Conservation (phyloP, 2,797 vertebrate genomes). For the Eulemur coronatus region DNA sequence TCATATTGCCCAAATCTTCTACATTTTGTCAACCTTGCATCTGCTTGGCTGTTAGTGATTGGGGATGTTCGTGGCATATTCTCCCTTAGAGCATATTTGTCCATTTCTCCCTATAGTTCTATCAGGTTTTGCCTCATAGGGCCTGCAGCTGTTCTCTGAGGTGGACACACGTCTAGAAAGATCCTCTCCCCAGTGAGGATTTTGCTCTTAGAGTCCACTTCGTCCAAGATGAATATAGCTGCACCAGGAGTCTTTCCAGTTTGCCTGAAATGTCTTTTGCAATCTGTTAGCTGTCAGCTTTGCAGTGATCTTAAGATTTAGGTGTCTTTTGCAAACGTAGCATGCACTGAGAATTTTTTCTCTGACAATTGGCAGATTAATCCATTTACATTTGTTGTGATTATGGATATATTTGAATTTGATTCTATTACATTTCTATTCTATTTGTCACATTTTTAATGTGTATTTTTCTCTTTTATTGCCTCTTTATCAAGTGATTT, state of each 20-base stretch:
- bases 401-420: accelerated
- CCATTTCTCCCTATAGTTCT: no score
- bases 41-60: not conserved
- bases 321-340: not conserved
- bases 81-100: accelerated
- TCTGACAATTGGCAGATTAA: not conserved
- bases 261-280: not conserved
- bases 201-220: not conserved
- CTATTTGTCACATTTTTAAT: not conserved
- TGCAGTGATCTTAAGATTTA: not conserved
- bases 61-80: accelerated
- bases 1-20: accelerated
- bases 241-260: not conserved
- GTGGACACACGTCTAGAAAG: accelerated
- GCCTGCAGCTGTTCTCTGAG: not conserved
- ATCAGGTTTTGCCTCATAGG: accelerated
- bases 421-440: no score
- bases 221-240: accelerated
- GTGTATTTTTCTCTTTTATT: not conserved
- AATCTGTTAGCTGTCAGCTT: not conserved
- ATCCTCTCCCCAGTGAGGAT: not conserved
- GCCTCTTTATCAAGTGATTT: not conserved
- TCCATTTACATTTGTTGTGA: not conserved
- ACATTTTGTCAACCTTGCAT: accelerated
- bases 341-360: accelerated